Evolutionary conservation across 1,140 invertebrate genomes (phyloP).

Genomic region (Panagrolaimus sp.): DNA sequence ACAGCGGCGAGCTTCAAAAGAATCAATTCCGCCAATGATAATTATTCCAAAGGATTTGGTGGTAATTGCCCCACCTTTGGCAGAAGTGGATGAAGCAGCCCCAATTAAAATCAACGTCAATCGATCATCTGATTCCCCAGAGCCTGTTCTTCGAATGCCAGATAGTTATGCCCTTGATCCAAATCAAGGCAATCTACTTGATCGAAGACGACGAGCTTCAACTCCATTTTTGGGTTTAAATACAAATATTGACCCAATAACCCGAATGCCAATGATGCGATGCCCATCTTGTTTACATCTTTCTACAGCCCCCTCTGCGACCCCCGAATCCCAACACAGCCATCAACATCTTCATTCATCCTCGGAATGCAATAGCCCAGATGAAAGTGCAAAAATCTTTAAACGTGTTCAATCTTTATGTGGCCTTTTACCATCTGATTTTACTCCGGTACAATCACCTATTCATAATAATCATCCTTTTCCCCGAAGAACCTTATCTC

Average conservation of each 20-base stretch:
- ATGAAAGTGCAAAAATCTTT: constrained; percentile 4
- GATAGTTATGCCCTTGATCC: not conserved
- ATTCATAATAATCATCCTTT: not conserved
- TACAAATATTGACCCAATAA: not conserved
- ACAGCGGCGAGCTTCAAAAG: constrained; percentile 7
- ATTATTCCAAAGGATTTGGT: constrained; percentile 16
- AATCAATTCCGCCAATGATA: not conserved
- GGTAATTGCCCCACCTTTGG: not conserved
- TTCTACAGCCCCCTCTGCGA: not conserved
- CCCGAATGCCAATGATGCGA: constrained; percentile 22
- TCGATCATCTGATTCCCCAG: not conserved
- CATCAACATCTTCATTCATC: not conserved
- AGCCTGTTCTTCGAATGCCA: not conserved
- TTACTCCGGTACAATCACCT: not conserved
- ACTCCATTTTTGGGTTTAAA: not conserved
- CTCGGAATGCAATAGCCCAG: not conserved
- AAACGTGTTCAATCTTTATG: constrained; percentile 21
- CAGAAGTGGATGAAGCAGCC: not conserved
- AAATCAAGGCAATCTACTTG: not conserved
- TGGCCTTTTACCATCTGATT: constrained; percentile 26
- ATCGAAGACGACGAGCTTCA: constrained; percentile 18
- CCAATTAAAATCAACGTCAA: not conserved
- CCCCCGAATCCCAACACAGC: too few relatives aligned
- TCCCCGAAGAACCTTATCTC: not conserved
- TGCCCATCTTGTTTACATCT: constrained; percentile 24